Base-by-base conservation (phyloP, 1,140 invertebrate species). In the Protaetia brevitarsis region DNA sequence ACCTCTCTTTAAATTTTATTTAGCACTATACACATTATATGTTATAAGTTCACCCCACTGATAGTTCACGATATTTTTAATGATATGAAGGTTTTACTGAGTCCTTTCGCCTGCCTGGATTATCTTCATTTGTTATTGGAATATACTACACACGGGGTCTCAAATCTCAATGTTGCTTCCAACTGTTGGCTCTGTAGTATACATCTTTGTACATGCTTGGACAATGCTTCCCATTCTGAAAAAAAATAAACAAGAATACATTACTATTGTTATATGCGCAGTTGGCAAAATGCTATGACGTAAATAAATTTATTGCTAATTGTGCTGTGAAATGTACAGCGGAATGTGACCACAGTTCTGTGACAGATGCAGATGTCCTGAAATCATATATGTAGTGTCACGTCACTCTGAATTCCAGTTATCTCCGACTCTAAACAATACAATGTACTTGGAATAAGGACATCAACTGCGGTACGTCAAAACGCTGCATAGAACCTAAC, bases 121-220 rank as follows among this genome's bases (percentile, higher is more conserved):
- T 37, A 51, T 66, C 65, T 6, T 65, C 41, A 51, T 51, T 51
- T 51, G 26, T 51, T 19, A 51, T 45, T 51, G 21, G 21, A 51
- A 23, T 51, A 51, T n/a, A n/a, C n/a, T n/a, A 23, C 41, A 51
- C 41, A 23, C 21, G 3, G 11, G 8, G 41, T 21, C 26, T 51
- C 41, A 51, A 8, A 11, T 69, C 60, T 76, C 75, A 88, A 79
- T 87, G 86, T 72, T 87, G 86, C 77, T 85, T 87, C 87, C 87
- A 88, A 80, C 82, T 87, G 81, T 87, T 88, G 69, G 87, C 87
- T 88, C 91, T 91, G 79, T 93, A 93, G 80, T 92, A 90, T 78
- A 92, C 89, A 75, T 93, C 89, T 78, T 87, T 87, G 82, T 92
- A 88, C 91, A 93, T 93, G 73, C 89, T 92, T 60, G 91, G 89